Base-by-base conservation (phyloP, 2,113 vertebrate genomes). In the Oenanthe melanoleuca region DNA sequence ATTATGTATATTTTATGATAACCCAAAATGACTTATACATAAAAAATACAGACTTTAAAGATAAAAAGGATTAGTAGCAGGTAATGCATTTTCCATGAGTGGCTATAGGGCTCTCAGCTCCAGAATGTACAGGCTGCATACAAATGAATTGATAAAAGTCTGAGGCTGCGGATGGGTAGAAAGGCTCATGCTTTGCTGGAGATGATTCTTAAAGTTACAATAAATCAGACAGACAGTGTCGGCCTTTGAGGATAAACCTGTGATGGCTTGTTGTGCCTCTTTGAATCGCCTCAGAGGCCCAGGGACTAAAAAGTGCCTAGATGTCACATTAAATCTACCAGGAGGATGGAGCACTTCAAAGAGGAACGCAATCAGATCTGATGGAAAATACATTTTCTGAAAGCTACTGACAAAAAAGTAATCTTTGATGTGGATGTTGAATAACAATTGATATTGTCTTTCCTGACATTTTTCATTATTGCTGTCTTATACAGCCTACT, bases 381-480 rank as follows among this genome's bases (percentile, higher is more conserved):
- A 98, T 98, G 98, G 98, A 98, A 98, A 98, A 98, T 98, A 98
- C 98, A 98, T 98, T 98, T 98, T 98, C 98, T 98, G 98, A 98
- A 98, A 98, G 98, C 98, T 98, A 98, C 98, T 98, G 98, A 98
- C 98, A 98, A 98, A 98, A 98, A 98, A 98, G 98, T 98, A 98
- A 98, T 98, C 98, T 98, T 98, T 98, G 98, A 98, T 98, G 98
- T 98, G 98, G 98, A 99, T 99, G 99, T 99, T 99, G 99, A 99
- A 98, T 99, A 99, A 99, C 98, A 99, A 98, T 99, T 99, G 99
- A 99, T 99, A 99, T 99, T 99, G 99, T 99, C 99, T 99, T 99
- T 98, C 98, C 98, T 98, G 98, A 99, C 99, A 99, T 99, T 99
- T 99, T 99, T 99, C 99, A 99, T 99, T 99, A 99, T 98, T 98